phyloP scores from a whole-genome alignment of 2,113 vertebrate genomes.

The Cyanoliseus patagonus region DNA sequence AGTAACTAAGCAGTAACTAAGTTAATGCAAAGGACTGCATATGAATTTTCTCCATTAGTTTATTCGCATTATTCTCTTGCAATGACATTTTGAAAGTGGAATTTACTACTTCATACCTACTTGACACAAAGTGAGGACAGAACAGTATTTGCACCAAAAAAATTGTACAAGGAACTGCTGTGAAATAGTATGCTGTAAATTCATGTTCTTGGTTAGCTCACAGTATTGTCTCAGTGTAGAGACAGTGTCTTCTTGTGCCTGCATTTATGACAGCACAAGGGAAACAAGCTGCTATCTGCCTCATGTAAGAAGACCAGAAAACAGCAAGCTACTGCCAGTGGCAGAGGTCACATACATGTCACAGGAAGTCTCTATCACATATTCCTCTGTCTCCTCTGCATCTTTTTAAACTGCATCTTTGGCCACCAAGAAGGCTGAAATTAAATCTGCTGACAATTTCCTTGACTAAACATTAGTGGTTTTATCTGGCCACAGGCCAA shows the following conservation, averaged over 20 bases:
- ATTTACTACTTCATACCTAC: background rate
- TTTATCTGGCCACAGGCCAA: background rate
- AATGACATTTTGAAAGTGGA: background rate
- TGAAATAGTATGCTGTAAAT: background rate
- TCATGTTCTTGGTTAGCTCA: background rate
- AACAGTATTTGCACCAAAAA: background rate
- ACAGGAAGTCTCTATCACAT: background rate
- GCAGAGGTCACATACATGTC: background rate
- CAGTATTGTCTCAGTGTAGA: background rate
- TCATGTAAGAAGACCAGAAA: background rate
- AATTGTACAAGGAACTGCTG: background rate
- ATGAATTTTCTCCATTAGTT: background rate
- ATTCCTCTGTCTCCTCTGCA: background rate
- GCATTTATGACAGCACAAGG: background rate
- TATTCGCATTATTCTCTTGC: background rate
- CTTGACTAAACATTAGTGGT: background rate
- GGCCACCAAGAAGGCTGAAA: background rate
- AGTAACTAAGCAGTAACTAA: too few species aligned
- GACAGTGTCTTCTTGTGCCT: background rate
- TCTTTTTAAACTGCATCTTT: background rate
- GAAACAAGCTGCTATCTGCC: background rate
- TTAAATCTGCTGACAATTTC: background rate
- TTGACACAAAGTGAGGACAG: background rate
- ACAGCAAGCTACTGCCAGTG: background rate
- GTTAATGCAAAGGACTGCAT: background rate